Percentiles rank a stretch among this genome's conserved stretches.
These are phyloP conservation scores for Ochropleura leucogaster DNA, from an alignment of 2,888 invertebrate species.

Conservation along the genomic window DNA sequence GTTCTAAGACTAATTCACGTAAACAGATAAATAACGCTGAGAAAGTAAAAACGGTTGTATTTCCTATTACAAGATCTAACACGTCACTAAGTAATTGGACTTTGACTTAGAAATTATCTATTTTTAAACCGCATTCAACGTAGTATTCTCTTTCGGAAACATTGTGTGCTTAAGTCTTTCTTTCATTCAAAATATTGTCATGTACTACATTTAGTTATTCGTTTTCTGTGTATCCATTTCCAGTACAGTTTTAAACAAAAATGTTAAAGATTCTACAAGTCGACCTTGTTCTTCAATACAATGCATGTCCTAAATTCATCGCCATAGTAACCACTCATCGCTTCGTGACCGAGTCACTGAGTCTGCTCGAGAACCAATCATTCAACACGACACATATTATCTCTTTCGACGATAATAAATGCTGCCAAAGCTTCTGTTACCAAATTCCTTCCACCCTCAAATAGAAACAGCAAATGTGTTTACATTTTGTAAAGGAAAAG, in stretches of 20 bases:
- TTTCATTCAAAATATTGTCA: constrained; percentile 17
- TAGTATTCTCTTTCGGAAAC: constrained; percentile 16
- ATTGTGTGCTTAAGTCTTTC: not conserved
- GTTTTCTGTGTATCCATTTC: not conserved
- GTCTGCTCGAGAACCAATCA: constrained; percentile 53
- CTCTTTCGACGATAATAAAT: constrained; percentile 28
- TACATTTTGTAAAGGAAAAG: constrained; percentile 29
- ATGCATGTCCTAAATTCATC: constrained; percentile 61
- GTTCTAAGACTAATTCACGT: constrained; percentile 33
- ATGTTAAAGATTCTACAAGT: constrained; percentile 14
- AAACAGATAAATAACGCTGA: constrained; percentile 16
- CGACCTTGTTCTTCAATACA: constrained; percentile 41
- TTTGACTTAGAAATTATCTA: constrained; percentile 23
- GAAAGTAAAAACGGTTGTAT: constrained; percentile 18
- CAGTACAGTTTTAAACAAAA: not conserved
- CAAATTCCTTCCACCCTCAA: constrained; percentile 10
- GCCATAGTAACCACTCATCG: constrained; percentile 43
- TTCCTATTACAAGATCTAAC: constrained; percentile 4
- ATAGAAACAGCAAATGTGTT: constrained; percentile 14
- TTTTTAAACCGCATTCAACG: constrained; percentile 26
- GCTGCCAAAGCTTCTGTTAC: constrained; percentile 18
- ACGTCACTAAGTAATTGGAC: constrained; percentile 25
- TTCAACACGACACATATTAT: constrained; percentile 53
- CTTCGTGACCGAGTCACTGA: constrained; percentile 51
- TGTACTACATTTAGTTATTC: not conserved